Percentiles rank a stretch among this genome's conserved stretches.
Evolutionary conservation across 2,888 invertebrate genomes (phyloP).

Genomic region (Andrena minutula): DNA sequence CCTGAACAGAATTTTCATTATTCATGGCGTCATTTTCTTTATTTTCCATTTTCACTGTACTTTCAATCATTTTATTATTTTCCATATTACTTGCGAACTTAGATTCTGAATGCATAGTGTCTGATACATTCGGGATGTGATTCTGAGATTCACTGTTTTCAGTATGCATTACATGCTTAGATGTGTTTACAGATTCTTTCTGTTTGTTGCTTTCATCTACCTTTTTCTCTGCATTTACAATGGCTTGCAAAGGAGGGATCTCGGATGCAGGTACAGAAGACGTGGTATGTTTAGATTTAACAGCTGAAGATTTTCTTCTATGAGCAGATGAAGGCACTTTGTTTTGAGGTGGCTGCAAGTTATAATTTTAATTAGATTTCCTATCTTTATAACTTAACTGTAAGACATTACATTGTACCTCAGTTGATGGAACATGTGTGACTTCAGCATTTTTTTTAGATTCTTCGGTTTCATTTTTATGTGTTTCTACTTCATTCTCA

Average conservation of each 20-base stretch:
- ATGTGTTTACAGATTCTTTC: constrained; percentile 55
- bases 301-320: constrained; percentile 59
- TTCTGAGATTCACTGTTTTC: constrained; percentile 39
- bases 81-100: constrained; percentile 18
- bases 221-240: constrained; percentile 29
- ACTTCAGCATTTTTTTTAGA: constrained; percentile 37
- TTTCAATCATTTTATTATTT: constrained; percentile 35
- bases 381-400: neutral
- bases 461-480: constrained; percentile 41
- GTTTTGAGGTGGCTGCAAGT: constrained; percentile 57
- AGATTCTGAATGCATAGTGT: constrained; percentile 19
- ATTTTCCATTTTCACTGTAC: constrained; percentile 20
- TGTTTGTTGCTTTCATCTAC: constrained; percentile 50
- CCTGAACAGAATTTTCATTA: constrained; percentile 28
- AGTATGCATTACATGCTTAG: constrained; percentile 25
- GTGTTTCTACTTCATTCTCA: constrained; percentile 25
- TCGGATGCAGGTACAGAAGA: constrained; percentile 31
- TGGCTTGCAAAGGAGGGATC: neutral
- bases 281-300: constrained; percentile 51
- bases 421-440: constrained; percentile 32
- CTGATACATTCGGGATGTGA: constrained; percentile 3
- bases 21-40: constrained; percentile 31
- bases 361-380: neutral
- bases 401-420: constrained; percentile 49
- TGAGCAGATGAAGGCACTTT: constrained; percentile 59